These are phyloP conservation scores for Zeus faber DNA, from an alignment of 2,113 vertebrate genomes.

Conservation along the genomic window DNA sequence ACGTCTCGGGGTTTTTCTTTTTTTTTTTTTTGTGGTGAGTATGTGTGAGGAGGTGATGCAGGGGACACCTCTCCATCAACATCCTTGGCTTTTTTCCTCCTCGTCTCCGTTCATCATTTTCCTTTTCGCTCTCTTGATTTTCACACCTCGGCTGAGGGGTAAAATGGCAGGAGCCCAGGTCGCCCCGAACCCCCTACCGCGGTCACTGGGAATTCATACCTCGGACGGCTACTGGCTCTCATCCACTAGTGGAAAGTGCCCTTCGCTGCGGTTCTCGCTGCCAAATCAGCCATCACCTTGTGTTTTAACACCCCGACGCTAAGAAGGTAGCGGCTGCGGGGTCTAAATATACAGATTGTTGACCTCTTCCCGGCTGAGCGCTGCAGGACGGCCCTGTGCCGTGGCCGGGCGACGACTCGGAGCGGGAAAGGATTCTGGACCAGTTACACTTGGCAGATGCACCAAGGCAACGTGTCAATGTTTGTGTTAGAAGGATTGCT, in stretches of 20 bases:
- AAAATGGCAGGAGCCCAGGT: constrained; percentile 12
- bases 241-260: constrained; percentile 7
- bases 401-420: too few relatives aligned
- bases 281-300: neutral
- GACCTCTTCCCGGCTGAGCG: constrained; percentile 3
- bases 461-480: too few relatives aligned
- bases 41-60: constrained; percentile 54
- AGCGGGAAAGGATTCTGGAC: too few relatives aligned
- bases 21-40: too few relatives aligned
- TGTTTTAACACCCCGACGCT: neutral
- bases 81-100: neutral
- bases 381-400: constrained; percentile 1
- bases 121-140: neutral
- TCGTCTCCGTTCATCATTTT: constrained; percentile 5
- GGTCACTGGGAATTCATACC: neutral
- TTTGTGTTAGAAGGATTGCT: too few relatives aligned
- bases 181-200: neutral
- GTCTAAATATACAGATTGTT: constrained; percentile 2
- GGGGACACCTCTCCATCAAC: constrained; percentile 49
- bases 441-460: too few relatives aligned
- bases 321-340: neutral
- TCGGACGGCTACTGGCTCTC: constrained; percentile 2
- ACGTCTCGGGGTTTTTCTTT: constrained; percentile 51
- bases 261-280: too few relatives aligned
- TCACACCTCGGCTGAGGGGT: constrained; percentile 23